phyloP scores from a whole-genome alignment of 2,888 invertebrate genomes.

The Agrochola lota region DNA sequence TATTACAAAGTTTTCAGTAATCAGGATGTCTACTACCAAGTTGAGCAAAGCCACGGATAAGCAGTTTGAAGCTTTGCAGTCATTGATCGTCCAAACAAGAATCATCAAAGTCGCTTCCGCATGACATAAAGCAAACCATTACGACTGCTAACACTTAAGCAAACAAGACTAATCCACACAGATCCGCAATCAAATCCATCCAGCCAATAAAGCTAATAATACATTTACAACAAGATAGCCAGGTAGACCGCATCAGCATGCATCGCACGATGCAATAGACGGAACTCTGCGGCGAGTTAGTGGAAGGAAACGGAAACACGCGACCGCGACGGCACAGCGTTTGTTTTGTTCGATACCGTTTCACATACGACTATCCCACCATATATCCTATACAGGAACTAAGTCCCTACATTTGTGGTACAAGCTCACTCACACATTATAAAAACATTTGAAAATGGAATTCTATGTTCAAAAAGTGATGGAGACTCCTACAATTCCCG shows the following conservation, averaged over 20 bases:
- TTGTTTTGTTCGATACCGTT: conserved; percentile 69
- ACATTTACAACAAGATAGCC: conserved; percentile 49
- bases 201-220: conserved; percentile 58
- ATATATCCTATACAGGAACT: conserved; percentile 27
- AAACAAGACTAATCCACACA: conserved; percentile 31
- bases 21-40: no score
- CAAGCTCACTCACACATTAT: background rate
- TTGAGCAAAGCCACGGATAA: no score
- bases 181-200: conserved; percentile 41
- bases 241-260: conserved; percentile 68
- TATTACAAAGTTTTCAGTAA: background rate
- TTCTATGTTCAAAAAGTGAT: background rate
- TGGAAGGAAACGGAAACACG: conserved; percentile 77
- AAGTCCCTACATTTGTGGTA: background rate
- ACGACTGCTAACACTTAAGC: conserved; percentile 27
- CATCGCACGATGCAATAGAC: conserved; percentile 69
- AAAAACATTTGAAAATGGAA: conserved; percentile 2
- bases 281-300: conserved; percentile 77
- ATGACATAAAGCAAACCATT: conserved; percentile 2
- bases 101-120: conserved; percentile 31
- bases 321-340: conserved; percentile 68
- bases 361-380: conserved; percentile 61
- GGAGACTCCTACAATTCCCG: background rate
- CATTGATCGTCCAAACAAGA: conserved; percentile 17
- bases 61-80: background rate